Conservation (phyloP, 1,140 invertebrate genomes). For the Archivesica marissinica region DNA sequence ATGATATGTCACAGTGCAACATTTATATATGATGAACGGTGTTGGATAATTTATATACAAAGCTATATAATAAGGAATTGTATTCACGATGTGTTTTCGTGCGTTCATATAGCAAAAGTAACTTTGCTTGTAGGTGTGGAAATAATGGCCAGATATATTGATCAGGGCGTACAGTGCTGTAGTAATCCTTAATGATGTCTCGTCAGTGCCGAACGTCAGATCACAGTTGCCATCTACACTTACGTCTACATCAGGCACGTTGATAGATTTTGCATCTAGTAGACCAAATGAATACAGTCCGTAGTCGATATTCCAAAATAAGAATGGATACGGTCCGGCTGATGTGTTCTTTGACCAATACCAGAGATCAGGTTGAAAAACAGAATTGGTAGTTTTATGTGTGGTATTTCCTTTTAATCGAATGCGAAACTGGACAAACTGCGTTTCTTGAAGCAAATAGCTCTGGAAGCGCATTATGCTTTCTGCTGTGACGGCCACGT, state of each 20-base stretch:
- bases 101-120: neutral
- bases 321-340: slow-evolving; percentile 9
- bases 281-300: slow-evolving; percentile 19
- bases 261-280: slow-evolving; percentile 4
- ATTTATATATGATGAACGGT: neutral
- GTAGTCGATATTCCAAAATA: slow-evolving; percentile 22
- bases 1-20: neutral
- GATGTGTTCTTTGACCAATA: slow-evolving; percentile 19
- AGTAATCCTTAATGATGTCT: neutral
- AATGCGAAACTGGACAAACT: slow-evolving; percentile 6
- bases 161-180: neutral
- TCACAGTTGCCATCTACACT: neutral
- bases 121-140: neutral
- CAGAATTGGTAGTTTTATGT: neutral
- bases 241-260: neutral
- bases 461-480: neutral
- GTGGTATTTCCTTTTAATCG: neutral
- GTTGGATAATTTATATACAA: neutral
- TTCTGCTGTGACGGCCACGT: neutral
- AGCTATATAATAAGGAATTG: neutral
- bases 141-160: neutral
- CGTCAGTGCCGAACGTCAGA: neutral
- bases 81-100: neutral
- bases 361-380: slow-evolving; percentile 8
- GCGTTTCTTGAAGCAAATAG: neutral